A percentile compares a stretch with the other conserved stretches of the same genome.
Evolutionary conservation across 1,140 invertebrate species (phyloP).

Genomic region (Anthonomus grandis): DNA sequence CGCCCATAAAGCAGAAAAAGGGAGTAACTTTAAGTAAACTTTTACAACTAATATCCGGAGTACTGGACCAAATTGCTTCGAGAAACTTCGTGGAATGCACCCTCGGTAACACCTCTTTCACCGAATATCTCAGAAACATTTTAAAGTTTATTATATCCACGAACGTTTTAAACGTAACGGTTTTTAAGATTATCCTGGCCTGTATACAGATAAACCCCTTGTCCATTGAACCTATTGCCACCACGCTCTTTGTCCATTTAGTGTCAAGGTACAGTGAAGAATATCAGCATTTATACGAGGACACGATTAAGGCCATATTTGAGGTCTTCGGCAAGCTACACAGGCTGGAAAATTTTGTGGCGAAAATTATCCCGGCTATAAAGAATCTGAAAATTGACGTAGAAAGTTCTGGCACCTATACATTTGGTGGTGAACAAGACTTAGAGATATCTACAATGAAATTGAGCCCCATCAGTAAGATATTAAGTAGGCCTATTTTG

Average conservation of each 20-base stretch:
- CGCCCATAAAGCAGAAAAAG: conserved; percentile 6
- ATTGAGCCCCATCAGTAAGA: conserved; percentile 6
- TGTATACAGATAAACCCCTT: conserved; percentile 36
- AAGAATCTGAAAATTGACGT: conserved; percentile 12
- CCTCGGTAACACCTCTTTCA: conserved; percentile 30
- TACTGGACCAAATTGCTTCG: conserved; percentile 30
- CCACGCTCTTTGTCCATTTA: conserved; percentile 30
- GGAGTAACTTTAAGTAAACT: conserved; percentile 23
- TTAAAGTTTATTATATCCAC: conserved; percentile 28
- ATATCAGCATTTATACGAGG: conserved; percentile 25
- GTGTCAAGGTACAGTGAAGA: conserved; percentile 29
- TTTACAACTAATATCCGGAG: conserved; percentile 20
- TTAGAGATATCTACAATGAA: background rate
- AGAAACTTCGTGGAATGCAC: conserved; percentile 23
- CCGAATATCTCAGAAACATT: conserved; percentile 34
- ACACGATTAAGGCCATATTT: conserved; percentile 34
- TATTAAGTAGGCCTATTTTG: conserved; percentile 36
- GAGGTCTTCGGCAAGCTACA: conserved; percentile 42
- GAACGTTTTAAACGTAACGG: conserved; percentile 23
- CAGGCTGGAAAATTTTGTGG: conserved; percentile 41
- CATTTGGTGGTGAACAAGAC: conserved; percentile 25
- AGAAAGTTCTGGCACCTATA: conserved; percentile 8
- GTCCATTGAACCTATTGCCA: conserved; percentile 31
- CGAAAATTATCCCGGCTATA: conserved; percentile 39
- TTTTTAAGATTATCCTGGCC: conserved; percentile 33